Evolutionary conservation across 2,888 invertebrate genomes (phyloP), one percentile per base, ranked within the genome.

Genomic region (Phengaris alcon): DNA sequence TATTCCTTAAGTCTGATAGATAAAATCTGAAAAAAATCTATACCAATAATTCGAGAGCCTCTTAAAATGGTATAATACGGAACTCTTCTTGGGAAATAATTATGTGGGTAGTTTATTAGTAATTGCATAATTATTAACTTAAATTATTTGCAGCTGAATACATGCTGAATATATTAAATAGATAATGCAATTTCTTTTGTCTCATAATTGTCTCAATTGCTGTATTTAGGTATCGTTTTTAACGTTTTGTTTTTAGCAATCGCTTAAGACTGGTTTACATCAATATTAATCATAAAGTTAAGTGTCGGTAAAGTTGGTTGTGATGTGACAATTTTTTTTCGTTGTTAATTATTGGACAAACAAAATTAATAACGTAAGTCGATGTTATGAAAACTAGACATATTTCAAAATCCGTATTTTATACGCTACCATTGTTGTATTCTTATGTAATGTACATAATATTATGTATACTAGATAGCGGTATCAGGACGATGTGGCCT

Each of bases 251-350:
- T 10, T 15, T 54, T 22, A 52, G 72, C 72, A 52, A 72, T 72
- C 52, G 72, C 72, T 35, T 72, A 72, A 72, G 72, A 72, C 72
- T 72, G 72, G 72, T 72, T 54, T 3, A 35, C 13, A 72, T 52
- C 15, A 54, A 35, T 52, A 35, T 72, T 22, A 72, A 72, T 72
- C 35, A 64, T 52, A 52, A 52, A 35, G 64, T 54, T 72, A 72
- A 72, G 72, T 13, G 12, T 54, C 52, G 52, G 54, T 52, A 72
- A 72, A 54, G 72, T 72, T 72, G 72, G 72, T 72, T 72, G 72
- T 72, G 72, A 72, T 54, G 72, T 70, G 70, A 48, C 51, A 70
- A 51, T 9, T 10, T 15, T 35, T 9, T 46, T 69, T 12, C n/a
- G 46, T 69, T 69, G 15, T 48, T 69, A 69, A 69, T 8, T 69